These are phyloP conservation scores for Julus scanicus DNA, from an alignment of 2,888 invertebrate species.

Conservation along the genomic window DNA sequence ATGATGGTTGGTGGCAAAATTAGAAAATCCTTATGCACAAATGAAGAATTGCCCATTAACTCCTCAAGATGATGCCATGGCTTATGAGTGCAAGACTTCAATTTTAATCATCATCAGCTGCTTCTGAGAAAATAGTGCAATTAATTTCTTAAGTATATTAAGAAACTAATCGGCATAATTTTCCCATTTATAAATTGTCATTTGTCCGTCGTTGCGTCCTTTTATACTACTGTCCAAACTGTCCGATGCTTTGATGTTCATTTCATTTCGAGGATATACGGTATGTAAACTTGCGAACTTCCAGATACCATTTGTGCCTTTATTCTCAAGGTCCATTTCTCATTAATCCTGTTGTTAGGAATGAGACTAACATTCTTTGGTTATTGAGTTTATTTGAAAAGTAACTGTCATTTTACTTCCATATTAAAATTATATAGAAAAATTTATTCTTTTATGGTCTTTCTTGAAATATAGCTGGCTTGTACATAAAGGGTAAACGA, in stretches of 20 bases:
- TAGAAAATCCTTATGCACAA: conserved; percentile 26
- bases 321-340: conserved; percentile 33
- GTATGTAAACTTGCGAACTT: conserved; percentile 8
- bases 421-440: background rate
- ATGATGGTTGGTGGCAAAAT: conserved; percentile 33
- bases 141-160: background rate
- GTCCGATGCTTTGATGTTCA: conserved; percentile 26
- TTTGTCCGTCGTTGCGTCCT: background rate
- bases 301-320: conserved; percentile 33
- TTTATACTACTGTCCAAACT: background rate
- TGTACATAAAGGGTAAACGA: no score
- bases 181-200: background rate
- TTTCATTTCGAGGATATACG: conserved; percentile 13
- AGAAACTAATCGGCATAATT: background rate
- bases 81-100: conserved; percentile 13
- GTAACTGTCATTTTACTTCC: conserved; percentile 13
- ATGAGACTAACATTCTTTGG: conserved; percentile 33
- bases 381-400: conserved; percentile 2
- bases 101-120: conserved; percentile 2
- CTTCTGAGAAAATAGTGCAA: background rate
- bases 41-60: conserved; percentile 33
- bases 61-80: conserved; percentile 33
- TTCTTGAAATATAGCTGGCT: no score
- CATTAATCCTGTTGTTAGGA: conserved; percentile 33
- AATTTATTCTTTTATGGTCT: no score